Evolutionary conservation across 2,888 invertebrate species (phyloP), one percentile per base, ranked within the genome.

Genomic region (Philonicus albiceps): DNA sequence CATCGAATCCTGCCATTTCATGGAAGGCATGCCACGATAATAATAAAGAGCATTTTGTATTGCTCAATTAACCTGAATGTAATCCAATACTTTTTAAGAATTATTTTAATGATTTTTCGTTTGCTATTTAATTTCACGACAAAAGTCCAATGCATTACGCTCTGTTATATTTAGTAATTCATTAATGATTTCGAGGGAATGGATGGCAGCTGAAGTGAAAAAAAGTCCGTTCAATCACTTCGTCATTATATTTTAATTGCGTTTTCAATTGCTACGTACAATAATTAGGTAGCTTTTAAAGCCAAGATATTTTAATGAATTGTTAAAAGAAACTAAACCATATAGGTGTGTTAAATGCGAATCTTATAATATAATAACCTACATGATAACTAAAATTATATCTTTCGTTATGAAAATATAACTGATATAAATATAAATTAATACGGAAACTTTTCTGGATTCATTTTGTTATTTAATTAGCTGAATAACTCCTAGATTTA

Each of bases 351-450:
- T 27, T 53, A 27, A 27, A 19, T 13, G 5, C 5, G 73, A 19
- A 40, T n/a, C n/a, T n/a, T n/a, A n/a, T n/a, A n/a, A n/a, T n/a
- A n/a, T n/a, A n/a, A n/a, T n/a, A n/a, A n/a, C n/a, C n/a, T n/a
- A n/a, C n/a, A n/a, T n/a, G n/a, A n/a, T n/a, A n/a, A n/a, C n/a
- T n/a, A n/a, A n/a, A n/a, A n/a, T n/a, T n/a, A n/a, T n/a, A n/a
- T n/a, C n/a, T n/a, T n/a, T n/a, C n/a, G n/a, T n/a, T n/a, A n/a
- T n/a, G n/a, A n/a, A n/a, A n/a, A n/a, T n/a, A n/a, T n/a, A n/a
- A n/a, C n/a, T n/a, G n/a, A 86, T 80, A 81, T 74, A 86, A 83
- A 86, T 86, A 74, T 73, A 73, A 55, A 81, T 86, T 86, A 83
- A 86, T 86, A 40, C 31, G 30, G 2, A 40, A 34, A n/a, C 43